A percentile compares a stretch with the other conserved stretches of the same genome.
These are phyloP conservation scores for Scaptomyza graminum DNA, from an alignment of 1,140 invertebrate species.

Conservation along the genomic window DNA sequence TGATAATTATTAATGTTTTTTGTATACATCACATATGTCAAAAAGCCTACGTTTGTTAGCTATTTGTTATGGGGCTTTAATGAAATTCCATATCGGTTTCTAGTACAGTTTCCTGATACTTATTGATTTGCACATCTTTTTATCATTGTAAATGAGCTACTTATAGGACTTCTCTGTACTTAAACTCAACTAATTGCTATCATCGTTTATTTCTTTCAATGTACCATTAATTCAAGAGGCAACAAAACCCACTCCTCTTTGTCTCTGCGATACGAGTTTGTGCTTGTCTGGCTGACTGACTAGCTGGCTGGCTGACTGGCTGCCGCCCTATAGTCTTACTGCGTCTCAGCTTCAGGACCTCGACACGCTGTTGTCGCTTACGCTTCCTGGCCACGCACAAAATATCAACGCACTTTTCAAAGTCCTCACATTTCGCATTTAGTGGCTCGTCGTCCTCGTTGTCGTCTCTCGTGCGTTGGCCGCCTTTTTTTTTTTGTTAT, in stretches of 20 bases:
- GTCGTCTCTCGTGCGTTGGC: constrained; percentile 63
- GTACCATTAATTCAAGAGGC: constrained; percentile 9
- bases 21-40: too few species aligned
- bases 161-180: not conserved
- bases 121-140: too few species aligned
- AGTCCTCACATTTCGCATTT: constrained; percentile 63
- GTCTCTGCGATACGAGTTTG: constrained; percentile 5
- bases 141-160: too few species aligned
- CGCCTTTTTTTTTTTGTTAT: constrained; percentile 30
- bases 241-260: constrained; percentile 25
- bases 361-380: constrained; percentile 34
- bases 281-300: constrained; percentile 19
- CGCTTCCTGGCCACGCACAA: constrained; percentile 79
- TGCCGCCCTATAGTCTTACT: constrained; percentile 41
- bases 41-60: too few species aligned
- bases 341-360: constrained; percentile 56
- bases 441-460: constrained; percentile 16
- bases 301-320: constrained; percentile 13
- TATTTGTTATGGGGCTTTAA: too few species aligned
- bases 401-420: constrained; percentile 79
- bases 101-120: too few species aligned
- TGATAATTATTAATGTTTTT: too few species aligned
- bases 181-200: not conserved
- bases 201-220: constrained; percentile 5
- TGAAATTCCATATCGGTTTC: too few species aligned